phyloP scores from a whole-genome alignment of 2,113 vertebrate genomes.

The Dromiciops gliroides region DNA sequence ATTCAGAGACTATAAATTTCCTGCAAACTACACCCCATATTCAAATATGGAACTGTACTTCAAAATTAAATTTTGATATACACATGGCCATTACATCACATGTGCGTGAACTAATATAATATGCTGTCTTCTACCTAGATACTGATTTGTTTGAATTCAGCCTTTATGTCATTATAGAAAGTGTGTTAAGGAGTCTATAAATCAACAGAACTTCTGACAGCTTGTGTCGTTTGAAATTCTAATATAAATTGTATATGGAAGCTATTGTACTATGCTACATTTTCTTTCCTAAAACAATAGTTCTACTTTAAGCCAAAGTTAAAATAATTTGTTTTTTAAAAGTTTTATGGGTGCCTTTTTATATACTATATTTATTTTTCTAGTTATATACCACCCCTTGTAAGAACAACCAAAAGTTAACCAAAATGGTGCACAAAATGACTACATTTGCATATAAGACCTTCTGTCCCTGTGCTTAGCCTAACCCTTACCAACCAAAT shows the following conservation, averaged over 20 bases:
- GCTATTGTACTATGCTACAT: conserved; percentile 14
- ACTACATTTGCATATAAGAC: background rate
- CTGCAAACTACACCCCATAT: background rate
- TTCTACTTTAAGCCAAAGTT: background rate
- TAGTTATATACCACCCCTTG: background rate
- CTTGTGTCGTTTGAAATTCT: conserved; percentile 50
- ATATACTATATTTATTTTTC: background rate
- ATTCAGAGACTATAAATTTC: conserved; percentile 1
- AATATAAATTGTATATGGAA: conserved; percentile 5
- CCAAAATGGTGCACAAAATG: background rate
- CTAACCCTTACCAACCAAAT: background rate
- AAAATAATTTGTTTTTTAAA: background rate
- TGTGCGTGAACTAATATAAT: background rate
- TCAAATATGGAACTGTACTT: conserved; percentile 3
- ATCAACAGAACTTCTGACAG: conserved; percentile 55
- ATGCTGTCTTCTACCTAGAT: background rate
- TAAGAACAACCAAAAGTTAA: background rate
- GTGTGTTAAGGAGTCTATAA: conserved; percentile 42
- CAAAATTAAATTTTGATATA: conserved; percentile 5
- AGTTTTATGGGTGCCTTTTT: background rate
- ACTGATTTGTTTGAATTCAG: background rate
- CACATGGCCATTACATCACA: conserved; percentile 1
- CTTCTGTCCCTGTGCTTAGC: background rate
- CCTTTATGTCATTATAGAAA: conserved; percentile 1
- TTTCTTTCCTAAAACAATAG: background rate